phyloP scores from a whole-genome alignment of 1,140 invertebrate genomes.

The Gonatopus flavifemur region DNA sequence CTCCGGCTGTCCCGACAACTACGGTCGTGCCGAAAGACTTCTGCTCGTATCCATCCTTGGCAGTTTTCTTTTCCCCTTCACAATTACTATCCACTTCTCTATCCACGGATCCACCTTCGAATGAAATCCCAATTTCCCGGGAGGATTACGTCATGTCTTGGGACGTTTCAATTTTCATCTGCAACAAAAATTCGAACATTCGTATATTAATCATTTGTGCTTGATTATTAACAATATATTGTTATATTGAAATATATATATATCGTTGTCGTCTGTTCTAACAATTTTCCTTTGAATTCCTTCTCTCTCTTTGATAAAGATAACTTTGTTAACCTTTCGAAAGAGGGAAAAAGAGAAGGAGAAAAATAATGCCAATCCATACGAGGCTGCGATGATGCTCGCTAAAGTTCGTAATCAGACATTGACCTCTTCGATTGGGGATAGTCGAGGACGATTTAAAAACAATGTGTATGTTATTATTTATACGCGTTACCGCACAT shows the following conservation, averaged over 20 bases:
- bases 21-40: no score
- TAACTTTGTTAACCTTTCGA: background rate
- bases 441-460: conserved; percentile 12
- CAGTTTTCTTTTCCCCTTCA: no score
- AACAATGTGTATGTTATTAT: conserved; percentile 34
- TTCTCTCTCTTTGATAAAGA: background rate
- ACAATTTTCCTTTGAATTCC: background rate
- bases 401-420: no score
- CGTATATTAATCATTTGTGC: no score
- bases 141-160: conserved; percentile 49
- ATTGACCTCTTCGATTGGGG: conserved; percentile 28
- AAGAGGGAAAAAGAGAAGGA: conserved; percentile 2
- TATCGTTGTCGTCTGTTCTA: background rate
- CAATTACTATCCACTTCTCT: conserved; percentile 9
- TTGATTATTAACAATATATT: no score
- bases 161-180: conserved; percentile 54
- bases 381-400: no score
- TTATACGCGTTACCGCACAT: no score
- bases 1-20: no score
- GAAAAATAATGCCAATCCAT: no score
- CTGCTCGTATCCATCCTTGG: no score
- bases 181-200: conserved; percentile 27
- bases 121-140: conserved; percentile 19
- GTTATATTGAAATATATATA: no score
- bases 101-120: conserved; percentile 6